Evolutionary conservation across 2,797 vertebrate species (phyloP), one percentile per base, ranked within the genome.

Genomic region (Melopsittacus undulatus): DNA sequence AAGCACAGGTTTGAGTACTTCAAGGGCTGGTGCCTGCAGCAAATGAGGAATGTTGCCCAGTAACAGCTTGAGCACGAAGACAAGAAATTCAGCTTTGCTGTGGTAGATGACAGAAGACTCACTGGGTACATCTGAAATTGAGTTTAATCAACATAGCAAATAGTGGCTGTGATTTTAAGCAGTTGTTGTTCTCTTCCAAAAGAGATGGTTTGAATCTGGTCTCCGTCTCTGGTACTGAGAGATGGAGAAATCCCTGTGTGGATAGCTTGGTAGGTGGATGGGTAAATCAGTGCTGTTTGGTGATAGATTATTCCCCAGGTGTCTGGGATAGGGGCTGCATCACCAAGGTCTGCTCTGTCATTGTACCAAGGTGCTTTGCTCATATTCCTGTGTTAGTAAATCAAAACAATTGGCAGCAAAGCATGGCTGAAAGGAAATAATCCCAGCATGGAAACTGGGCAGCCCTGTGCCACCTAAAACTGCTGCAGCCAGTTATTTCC

Each of bases 41-140:
- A 93, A 43, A 56, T 32, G 59, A 52, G 72, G 72, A 82, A 54
- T 89, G 77, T 87, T 89, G 63, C 62, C 88, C 67, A 30, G 74
- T 69, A 82, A 82, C 88, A 94, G 69, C 80, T 56, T 94, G 91
- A 92, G 46, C 45, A 23, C 20, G 40, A 92, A 88, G 56, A 34
- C 5, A 22, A 81, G 86, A 49, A 68, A 74, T 70, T 72, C n/a
- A 57, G 61, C 72, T 92, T 83, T 89, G 67, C 78, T 89, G 2
- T 89, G 61, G 73, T 92, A 66, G 72, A 9, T 72, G 52, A 69
- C 69, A 68, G 43, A 89, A 87, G 38, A 30, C 56, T 66, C 62
- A 24, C 63, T 34, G 46, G 26, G 29, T 77, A 61, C 40, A 64
- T 89, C 63, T 74, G 70, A 83, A 93, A 84, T 1, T 8, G 52